These are phyloP conservation scores for Erebia epiphron DNA, from an alignment of 2,888 invertebrate genomes.

Conservation along the genomic window DNA sequence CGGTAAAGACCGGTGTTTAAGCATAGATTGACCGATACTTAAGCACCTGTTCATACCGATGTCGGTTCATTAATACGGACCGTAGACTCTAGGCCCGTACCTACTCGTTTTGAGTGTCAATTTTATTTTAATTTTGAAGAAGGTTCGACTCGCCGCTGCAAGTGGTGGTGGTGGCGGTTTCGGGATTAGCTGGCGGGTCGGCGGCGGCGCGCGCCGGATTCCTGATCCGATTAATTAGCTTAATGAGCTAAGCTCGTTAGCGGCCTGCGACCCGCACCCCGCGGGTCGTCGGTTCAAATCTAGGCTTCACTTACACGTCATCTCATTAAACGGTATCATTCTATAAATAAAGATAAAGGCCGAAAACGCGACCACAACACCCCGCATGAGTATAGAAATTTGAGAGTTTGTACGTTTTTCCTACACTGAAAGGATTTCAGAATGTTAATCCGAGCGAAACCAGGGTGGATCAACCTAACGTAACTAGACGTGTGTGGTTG, in stretches of 20 bases:
- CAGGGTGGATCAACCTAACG: no score
- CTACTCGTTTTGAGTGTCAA: no score
- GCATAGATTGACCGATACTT: no score
- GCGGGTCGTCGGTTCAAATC: slow-evolving; percentile 5
- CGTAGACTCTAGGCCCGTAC: no score
- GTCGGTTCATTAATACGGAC: no score
- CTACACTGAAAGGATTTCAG: no score
- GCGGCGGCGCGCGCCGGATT: background rate
- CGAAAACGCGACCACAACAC: background rate
- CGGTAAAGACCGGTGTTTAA: no score
- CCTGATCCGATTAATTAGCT: slow-evolving; percentile 56
- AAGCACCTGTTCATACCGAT: no score
- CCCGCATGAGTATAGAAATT: no score
- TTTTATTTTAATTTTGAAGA: background rate
- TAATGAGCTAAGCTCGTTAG: slow-evolving; percentile 50
- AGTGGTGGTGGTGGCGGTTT: background rate
- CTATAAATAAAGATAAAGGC: background rate
- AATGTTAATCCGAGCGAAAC: no score
- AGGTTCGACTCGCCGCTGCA: background rate
- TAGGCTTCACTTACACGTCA: slow-evolving; percentile 14
- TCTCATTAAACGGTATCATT: slow-evolving; percentile 3
- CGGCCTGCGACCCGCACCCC: slow-evolving; percentile 25
- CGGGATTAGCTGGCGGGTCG: background rate
- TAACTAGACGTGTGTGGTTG: no score
- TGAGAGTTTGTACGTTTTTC: no score